Evolutionary conservation across 2,113 vertebrate species (phyloP).

Genomic region (Ochotona princeps): DNA sequence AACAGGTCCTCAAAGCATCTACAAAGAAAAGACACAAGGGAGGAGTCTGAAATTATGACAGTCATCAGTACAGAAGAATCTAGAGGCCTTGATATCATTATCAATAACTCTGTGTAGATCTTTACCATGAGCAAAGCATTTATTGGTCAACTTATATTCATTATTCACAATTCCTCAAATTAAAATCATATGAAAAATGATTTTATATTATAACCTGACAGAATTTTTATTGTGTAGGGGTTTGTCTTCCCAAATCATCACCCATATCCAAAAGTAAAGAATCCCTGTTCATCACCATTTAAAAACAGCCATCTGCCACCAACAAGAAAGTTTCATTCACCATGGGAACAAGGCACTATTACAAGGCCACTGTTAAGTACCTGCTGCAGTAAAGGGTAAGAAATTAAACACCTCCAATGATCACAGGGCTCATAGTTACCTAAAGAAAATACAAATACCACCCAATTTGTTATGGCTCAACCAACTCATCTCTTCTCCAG

Average conservation of each 20-base stretch:
- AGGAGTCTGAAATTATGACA: conserved; percentile 36
- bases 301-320: conserved; percentile 67
- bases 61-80: conserved; percentile 49
- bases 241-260: background rate
- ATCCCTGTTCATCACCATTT: conserved; percentile 43
- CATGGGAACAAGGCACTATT: conserved; percentile 19
- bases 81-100: conserved; percentile 44
- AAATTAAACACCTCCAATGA: background rate
- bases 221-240: conserved; percentile 53
- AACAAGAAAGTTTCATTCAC: conserved; percentile 26
- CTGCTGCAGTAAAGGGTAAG: background rate
- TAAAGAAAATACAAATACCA: conserved; percentile 52
- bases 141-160: conserved; percentile 55
- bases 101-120: conserved; percentile 16
- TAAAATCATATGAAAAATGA: conserved; percentile 59
- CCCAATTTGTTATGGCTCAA: background rate
- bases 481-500: conserved; percentile 30
- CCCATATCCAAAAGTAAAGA: background rate
- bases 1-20: conserved; percentile 50
- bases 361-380: conserved; percentile 25
- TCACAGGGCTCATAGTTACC: background rate
- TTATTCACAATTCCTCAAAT: conserved; percentile 62
- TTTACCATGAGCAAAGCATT: conserved; percentile 52
- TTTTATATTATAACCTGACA: conserved; percentile 21
- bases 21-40: conserved; percentile 49